Percentiles rank a stretch among this genome's conserved stretches.
phyloP scores from a whole-genome alignment of 2,797 vertebrate genomes.

The Rhynchotus rufescens region DNA sequence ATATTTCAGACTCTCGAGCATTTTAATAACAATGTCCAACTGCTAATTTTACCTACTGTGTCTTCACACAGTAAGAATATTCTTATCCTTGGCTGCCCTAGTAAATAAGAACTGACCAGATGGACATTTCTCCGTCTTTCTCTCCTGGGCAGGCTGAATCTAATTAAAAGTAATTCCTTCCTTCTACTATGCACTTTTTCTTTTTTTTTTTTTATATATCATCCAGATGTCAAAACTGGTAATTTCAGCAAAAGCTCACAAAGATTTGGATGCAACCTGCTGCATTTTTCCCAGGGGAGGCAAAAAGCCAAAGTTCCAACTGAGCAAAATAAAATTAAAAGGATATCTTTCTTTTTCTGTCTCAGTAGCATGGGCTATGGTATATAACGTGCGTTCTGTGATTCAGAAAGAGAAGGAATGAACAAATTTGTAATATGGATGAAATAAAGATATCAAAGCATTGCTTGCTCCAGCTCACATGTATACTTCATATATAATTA shows the following conservation, averaged over 20 bases:
- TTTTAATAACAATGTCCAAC: constrained; percentile 38
- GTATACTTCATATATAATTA: constrained; percentile 51
- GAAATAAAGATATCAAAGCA: constrained; percentile 63
- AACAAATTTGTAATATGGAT: constrained; percentile 11
- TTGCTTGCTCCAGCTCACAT: constrained; percentile 56
- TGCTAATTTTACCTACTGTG: constrained; percentile 18
- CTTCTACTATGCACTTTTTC: constrained; percentile 44
- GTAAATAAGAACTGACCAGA: constrained; percentile 72
- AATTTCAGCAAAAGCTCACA: constrained; percentile 73
- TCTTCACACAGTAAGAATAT: constrained; percentile 3
- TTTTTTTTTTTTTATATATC: not conserved
- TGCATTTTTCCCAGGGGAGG: constrained; percentile 47
- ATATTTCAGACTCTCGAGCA: not conserved
- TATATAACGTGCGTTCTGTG: constrained; percentile 31
- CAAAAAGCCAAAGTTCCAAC: constrained; percentile 26
- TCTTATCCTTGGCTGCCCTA: constrained; percentile 45
- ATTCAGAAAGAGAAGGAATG: constrained; percentile 60
- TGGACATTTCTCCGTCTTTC: constrained; percentile 47
- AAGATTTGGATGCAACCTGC: constrained; percentile 63
- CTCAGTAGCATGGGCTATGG: constrained; percentile 6
- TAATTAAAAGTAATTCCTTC: constrained; percentile 76
- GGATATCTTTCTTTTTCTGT: constrained; percentile 9
- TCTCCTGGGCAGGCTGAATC: constrained; percentile 59
- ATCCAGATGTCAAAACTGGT: constrained; percentile 74
- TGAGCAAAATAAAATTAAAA: constrained; percentile 64